A percentile compares a stretch with the other conserved stretches of the same genome.
phyloP scores from a whole-genome alignment of 2,797 vertebrate species.

The Dicrostonyx torquatus region DNA sequence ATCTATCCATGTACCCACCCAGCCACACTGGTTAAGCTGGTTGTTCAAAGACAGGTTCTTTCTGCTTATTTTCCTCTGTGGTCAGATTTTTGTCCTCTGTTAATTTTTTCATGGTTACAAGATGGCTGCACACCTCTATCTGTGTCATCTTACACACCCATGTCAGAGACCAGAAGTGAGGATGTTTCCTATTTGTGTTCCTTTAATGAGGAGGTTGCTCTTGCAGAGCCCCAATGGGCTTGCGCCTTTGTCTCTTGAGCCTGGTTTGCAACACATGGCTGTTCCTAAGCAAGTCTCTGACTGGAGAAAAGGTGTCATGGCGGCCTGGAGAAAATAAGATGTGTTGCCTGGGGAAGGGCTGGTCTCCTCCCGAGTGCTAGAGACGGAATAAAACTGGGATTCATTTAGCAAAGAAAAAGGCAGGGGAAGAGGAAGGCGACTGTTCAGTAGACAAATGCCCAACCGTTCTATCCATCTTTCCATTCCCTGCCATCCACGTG shows the following conservation, averaged over 20 bases:
- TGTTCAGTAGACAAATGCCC: slow-evolving; percentile 22
- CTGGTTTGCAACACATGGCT: slow-evolving; percentile 3
- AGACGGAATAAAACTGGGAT: slow-evolving; percentile 5
- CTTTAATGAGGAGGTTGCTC: slow-evolving; percentile 43
- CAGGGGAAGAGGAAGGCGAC: background rate
- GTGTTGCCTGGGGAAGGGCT: background rate
- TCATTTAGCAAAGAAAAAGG: slow-evolving; percentile 36
- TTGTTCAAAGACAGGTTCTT: background rate
- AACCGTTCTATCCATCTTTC: slow-evolving; percentile 40
- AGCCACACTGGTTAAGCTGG: background rate
- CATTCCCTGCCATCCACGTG: background rate
- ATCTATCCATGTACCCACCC: background rate
- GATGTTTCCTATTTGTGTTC: background rate
- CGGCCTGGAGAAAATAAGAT: slow-evolving; percentile 32
- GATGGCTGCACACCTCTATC: background rate
- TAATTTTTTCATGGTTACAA: background rate
- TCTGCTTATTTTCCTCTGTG: background rate
- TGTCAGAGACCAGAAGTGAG: slow-evolving; percentile 25
- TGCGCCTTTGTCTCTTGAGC: background rate
- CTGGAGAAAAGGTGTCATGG: background rate
- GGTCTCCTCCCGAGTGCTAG: background rate
- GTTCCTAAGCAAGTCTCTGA: slow-evolving; percentile 13
- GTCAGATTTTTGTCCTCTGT: background rate
- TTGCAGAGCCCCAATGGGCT: background rate
- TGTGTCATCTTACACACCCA: background rate